Evolutionary conservation across 2,888 invertebrate genomes (phyloP), one percentile per base, ranked within the genome.

Genomic region (Ptychoptera albimana): DNA sequence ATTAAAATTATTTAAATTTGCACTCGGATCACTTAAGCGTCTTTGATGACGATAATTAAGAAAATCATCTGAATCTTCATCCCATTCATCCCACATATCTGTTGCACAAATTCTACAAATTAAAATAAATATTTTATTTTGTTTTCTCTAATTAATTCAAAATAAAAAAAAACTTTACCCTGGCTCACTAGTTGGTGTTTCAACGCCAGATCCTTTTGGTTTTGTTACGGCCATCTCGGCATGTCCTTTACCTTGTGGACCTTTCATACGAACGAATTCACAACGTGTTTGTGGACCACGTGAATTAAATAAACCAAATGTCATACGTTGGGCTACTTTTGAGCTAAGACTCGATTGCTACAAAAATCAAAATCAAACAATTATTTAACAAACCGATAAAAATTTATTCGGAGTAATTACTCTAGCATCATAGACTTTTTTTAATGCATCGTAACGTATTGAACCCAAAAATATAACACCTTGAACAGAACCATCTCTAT

Each of bases 211-310:
- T 55, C 85, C 87, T 62, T 82, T 84, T 23, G 88, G 87, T 58
- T 88, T 81, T n/a, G 86, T 84, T 41, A 91, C 89, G 1, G 94
- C 94, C 87, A 97, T 93, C 71, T 98, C 96, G 0, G 96, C 96
- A 68, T 92, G 88, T 0, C 88, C 91, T 69, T 93, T 94, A 51
- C 91, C 92, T 59, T 85, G 82, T 11, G 97, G 97, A 11, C 97
- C 97, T 66, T 94, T 86, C 93, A 98, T 93, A 48, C 93, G 77
- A 41, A 98, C 94, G 70, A 96, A 98, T 69, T 98, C 97, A 59
- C 96, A 88, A 45, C 96, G 76, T 1, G 65, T 66, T 63, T 88
- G 86, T 43, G 80, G 76, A 43, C 76, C 72, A 48, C 76, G 72
- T 40, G 73, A 72, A 50, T 84, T 85, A 60, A 88, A 84, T 50